Percentiles rank a stretch among this genome's conserved stretches.
These are phyloP conservation scores for Enteromius trimaculatus DNA, from an alignment of 2,797 vertebrate genomes.

Conservation along the genomic window DNA sequence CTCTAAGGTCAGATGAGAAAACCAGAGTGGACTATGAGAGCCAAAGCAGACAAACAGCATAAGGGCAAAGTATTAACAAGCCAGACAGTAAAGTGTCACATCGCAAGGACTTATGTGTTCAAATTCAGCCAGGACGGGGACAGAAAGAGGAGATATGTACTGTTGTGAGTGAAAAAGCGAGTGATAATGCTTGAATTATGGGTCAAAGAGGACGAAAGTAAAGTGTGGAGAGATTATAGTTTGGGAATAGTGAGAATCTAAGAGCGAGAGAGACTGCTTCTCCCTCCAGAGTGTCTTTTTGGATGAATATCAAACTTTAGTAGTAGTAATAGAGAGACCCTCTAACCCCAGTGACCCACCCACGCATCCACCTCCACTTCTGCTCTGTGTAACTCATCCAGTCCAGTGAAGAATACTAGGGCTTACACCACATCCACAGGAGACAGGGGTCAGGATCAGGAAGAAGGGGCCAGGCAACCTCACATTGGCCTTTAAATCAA, in stretches of 20 bases:
- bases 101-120: slow-evolving; percentile 39
- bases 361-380: slow-evolving; percentile 49
- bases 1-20: slow-evolving; percentile 49
- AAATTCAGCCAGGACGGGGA: slow-evolving; percentile 13
- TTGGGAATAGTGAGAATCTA: slow-evolving; percentile 4
- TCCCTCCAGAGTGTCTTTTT: slow-evolving; percentile 58
- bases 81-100: slow-evolving; percentile 42
- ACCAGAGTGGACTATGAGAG: slow-evolving; percentile 43
- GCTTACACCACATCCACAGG: slow-evolving; percentile 52
- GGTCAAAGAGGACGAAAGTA: not conserved
- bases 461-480: slow-evolving; percentile 58
- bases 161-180: slow-evolving; percentile 54
- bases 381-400: slow-evolving; percentile 67
- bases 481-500: slow-evolving; percentile 69
- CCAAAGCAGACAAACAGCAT: slow-evolving; percentile 43
- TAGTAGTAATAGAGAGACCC: slow-evolving; percentile 54
- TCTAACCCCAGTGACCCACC: slow-evolving; percentile 50
- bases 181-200: slow-evolving; percentile 53
- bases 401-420: slow-evolving; percentile 41
- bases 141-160: slow-evolving; percentile 33
- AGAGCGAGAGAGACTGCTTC: slow-evolving; percentile 54
- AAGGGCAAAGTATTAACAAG: slow-evolving; percentile 49
- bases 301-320: slow-evolving; percentile 63
- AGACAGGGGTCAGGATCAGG: slow-evolving; percentile 36
- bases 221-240: slow-evolving; percentile 14